Base-by-base conservation (phyloP, 2,797 vertebrate genomes). In the Prunella strophiata region DNA sequence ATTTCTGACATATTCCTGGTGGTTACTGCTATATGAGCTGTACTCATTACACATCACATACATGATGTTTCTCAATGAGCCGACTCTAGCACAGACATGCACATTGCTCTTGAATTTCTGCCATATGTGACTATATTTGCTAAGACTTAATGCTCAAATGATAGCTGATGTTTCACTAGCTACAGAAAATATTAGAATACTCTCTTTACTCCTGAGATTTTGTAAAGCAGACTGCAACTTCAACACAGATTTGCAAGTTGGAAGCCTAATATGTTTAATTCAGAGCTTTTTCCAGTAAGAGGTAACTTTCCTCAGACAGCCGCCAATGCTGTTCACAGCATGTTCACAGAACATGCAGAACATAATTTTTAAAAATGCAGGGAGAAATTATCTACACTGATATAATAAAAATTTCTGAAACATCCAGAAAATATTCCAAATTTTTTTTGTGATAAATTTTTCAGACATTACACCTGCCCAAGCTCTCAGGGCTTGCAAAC, bases 111-210 rank as follows among this genome's bases (percentile, higher is more conserved):
- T 92, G 67, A 96, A 95, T 78, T 77, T 66, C 70, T 97, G 86
- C 91, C 94, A 97, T 86, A 93, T 48, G 65, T 58, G 50, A 79
- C 38, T 34, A n/a, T 74, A 77, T 61, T 95, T 74, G 80, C 83
- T 27, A 23, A 96, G 81, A 83, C 77, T 86, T 85, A 96, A 86
- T 89, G 77, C 92, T 94, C 38, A 71, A 84, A 96, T 54, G n/a
- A 81, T 89, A 81, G 95, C 88, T 96, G 71, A 74, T 85, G 63
- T 96, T 97, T 94, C 85, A 92, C 81, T 95, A 92, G 88, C 74
- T 96, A 94, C 90, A 78, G 70, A 77, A 97, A 88, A 76, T 57
- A 91, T 40, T 62, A 90, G 42, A 96, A 95, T 62, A 63, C 11
- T 93, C 84, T 81, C 42, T 68, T 71, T 90, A 50, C 10, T 88